Percentiles rank a stretch among this genome's conserved stretches.
phyloP scores from a whole-genome alignment of 1,140 invertebrate species.

The Habropoda laboriosa region DNA sequence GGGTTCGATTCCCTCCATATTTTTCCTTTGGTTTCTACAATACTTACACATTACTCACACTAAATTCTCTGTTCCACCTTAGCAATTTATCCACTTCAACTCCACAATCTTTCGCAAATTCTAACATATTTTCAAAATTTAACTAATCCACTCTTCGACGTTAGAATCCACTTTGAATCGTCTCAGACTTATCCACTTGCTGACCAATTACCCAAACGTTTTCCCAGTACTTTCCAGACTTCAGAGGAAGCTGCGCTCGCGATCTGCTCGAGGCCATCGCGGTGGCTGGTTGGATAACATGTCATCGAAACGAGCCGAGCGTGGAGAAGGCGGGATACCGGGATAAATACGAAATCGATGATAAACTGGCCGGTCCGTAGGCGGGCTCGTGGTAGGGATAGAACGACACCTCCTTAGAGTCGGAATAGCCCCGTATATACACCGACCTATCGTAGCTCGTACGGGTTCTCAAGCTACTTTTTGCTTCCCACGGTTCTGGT shows the following conservation, averaged over 20 bases:
- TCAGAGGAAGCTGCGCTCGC: background rate
- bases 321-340: conserved; percentile 62
- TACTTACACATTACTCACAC: too few relatives aligned
- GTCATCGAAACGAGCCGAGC: conserved; percentile 65
- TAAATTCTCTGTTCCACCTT: too few relatives aligned
- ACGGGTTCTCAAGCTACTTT: conserved; percentile 70
- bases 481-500: conserved; percentile 70
- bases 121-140: too few relatives aligned
- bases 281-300: conserved; percentile 49
- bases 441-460: conserved; percentile 66
- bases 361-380: conserved; percentile 63
- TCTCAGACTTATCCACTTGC: too few relatives aligned
- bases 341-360: conserved; percentile 69
- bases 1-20: too few relatives aligned
- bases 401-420: conserved; percentile 72
- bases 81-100: too few relatives aligned
- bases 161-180: too few relatives aligned
- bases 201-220: too few relatives aligned
- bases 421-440: conserved; percentile 66
- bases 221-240: too few relatives aligned
- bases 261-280: conserved; percentile 37
- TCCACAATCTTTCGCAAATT: too few relatives aligned
- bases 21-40: too few relatives aligned
- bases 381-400: conserved; percentile 59
- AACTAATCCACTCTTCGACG: too few relatives aligned